phyloP scores from a whole-genome alignment of 2,797 vertebrate genomes.

The Danio albolineatus region DNA sequence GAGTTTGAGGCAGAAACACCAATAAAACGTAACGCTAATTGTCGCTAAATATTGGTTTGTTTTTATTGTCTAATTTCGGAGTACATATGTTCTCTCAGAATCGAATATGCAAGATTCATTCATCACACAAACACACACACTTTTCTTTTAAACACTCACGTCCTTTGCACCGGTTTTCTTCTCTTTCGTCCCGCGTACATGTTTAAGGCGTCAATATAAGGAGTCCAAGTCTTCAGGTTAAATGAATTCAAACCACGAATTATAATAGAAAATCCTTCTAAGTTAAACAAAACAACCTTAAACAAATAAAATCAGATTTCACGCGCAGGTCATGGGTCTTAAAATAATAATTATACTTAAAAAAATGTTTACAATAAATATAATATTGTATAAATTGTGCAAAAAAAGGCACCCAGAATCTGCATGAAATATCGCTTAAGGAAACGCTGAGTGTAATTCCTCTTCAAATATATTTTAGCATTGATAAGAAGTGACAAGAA shows the following conservation, averaged over 20 bases:
- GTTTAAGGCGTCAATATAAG: slow-evolving; percentile 11
- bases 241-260: neutral
- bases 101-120: neutral
- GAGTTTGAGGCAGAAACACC: neutral
- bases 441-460: neutral
- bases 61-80: neutral
- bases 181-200: slow-evolving; percentile 71
- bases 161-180: slow-evolving; percentile 69
- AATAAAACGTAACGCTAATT: neutral
- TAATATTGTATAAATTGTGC: neutral
- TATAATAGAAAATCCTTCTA: neutral
- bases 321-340: neutral
- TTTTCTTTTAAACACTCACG: slow-evolving; percentile 62
- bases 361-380: neutral
- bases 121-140: neutral
- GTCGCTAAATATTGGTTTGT: neutral
- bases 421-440: neutral
- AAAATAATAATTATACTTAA: neutral
- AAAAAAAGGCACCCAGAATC: slow-evolving; percentile 5
- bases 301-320: neutral
- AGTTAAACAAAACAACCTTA: neutral
- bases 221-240: slow-evolving; percentile 14
- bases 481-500: slow-evolving; percentile 38
- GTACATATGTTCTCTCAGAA: too few species aligned
- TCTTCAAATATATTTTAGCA: slow-evolving; percentile 13